Evolutionary conservation across 2,113 vertebrate species (phyloP).

Genomic region (Corythoichthys haematopterus): DNA sequence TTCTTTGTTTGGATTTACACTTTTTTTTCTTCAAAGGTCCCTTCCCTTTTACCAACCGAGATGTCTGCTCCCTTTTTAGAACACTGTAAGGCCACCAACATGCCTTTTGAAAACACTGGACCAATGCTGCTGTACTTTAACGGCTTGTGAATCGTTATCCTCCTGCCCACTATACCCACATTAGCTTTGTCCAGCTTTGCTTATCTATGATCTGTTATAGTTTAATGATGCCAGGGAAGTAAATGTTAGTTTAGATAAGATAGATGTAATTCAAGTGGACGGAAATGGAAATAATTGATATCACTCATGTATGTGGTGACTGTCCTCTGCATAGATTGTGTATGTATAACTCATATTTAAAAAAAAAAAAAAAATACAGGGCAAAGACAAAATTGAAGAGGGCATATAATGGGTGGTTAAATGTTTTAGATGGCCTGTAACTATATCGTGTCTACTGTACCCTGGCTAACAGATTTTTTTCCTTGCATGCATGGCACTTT

Average conservation of each 20-base stretch:
- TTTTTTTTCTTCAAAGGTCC: background rate
- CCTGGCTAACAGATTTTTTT: conserved; percentile 1
- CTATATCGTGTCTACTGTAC: background rate
- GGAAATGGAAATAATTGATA: background rate
- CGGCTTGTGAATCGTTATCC: conserved; percentile 32
- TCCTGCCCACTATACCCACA: conserved; percentile 24
- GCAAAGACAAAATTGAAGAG: background rate
- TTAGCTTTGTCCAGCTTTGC: conserved; percentile 22
- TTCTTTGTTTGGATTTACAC: background rate
- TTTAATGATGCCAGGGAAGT: background rate
- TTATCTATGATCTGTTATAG: conserved; percentile 10
- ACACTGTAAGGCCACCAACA: conserved; percentile 30
- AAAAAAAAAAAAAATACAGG: background rate
- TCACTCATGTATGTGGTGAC: background rate
- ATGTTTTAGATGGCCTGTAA: background rate
- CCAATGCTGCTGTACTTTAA: conserved; percentile 68
- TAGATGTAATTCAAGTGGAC: background rate
- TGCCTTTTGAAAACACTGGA: conserved; percentile 58
- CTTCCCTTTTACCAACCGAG: background rate
- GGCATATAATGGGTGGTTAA: background rate
- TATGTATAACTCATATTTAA: background rate
- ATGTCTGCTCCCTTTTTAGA: conserved; percentile 21
- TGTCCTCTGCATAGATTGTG: background rate
- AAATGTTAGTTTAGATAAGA: too few relatives aligned
- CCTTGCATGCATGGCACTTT: conserved; percentile 61